These are phyloP conservation scores for Amorpha juglandis DNA, from an alignment of 2,888 invertebrate genomes.

Conservation along the genomic window DNA sequence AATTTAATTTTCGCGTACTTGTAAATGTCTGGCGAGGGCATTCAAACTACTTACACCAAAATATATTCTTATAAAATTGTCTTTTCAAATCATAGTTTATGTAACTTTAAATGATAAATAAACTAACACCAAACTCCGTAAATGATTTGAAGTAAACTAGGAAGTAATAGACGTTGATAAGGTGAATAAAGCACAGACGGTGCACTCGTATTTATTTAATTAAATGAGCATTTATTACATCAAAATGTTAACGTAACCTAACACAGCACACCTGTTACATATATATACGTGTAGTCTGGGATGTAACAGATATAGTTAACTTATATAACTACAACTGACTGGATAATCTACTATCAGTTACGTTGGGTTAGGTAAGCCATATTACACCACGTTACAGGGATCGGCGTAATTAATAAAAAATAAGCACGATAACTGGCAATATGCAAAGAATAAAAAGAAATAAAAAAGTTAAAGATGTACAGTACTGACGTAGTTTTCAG, in stretches of 20 bases:
- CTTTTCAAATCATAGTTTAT: background rate
- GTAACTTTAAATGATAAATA: background rate
- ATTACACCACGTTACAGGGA: constrained; percentile 56
- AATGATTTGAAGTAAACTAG: background rate
- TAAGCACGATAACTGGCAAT: constrained; percentile 25
- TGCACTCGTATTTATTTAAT: background rate
- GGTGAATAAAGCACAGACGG: background rate
- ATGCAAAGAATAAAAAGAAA: constrained; percentile 9
- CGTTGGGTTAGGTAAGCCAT: constrained; percentile 67
- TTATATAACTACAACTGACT: constrained; percentile 44
- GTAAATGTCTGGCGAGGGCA: background rate
- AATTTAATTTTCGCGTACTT: background rate
- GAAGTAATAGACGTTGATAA: background rate
- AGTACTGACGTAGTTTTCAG: constrained; percentile 46
- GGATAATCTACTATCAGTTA: constrained; percentile 52
- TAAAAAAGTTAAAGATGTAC: background rate
- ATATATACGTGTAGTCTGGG: constrained; percentile 36
- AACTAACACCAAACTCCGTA: background rate
- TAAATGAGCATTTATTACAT: background rate
- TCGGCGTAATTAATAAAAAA: constrained; percentile 38
- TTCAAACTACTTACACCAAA: background rate
- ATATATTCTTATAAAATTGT: background rate
- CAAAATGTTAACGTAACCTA: constrained; percentile 38
- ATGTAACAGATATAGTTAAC: constrained; percentile 40
- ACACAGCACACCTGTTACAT: constrained; percentile 40